Evolutionary conservation across 2,888 invertebrate genomes (phyloP), one percentile per base, ranked within the genome.

Genomic region (Unio pictorum): DNA sequence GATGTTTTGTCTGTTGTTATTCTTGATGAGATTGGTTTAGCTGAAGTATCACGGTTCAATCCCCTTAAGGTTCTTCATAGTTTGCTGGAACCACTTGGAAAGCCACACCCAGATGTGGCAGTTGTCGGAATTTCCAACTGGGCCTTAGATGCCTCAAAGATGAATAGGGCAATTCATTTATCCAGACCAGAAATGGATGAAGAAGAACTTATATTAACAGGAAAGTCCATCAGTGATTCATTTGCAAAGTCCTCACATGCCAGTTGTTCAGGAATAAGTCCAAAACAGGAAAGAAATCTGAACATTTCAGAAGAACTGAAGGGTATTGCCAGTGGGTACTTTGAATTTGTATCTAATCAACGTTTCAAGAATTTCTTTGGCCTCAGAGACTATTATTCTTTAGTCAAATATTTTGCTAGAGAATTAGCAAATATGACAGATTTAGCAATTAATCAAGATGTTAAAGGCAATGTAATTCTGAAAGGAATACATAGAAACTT

Each of bases 61-160:
- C 85, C 85, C 18, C 58, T 85, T 17, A 85, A 85, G 67, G 84
- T 84, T 17, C 66, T 85, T 6, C 85, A 85, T 66, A 76, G 72
- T 62, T 62, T 84, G 1, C 65, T 85, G 4, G 85, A 85, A 73
- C 83, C 80, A 55, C 77, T 74, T 28, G 75, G 71, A n/a, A 59
- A 69, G 59, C 69, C 66, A 23, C 66, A 62, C 15, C 81, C 81
- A 56, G 73, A 81, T 77, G 81, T 84, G 34, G 80, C 83, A 17
- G 84, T 84, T 18, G 81, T 83, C 55, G 83, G 83, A 17, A 82
- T 83, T 55, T 83, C 83, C n/a, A 83, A 83, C 57, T 83, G 83
- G 83, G 78, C 81, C 20, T 67, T 86, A 18, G 85, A 86, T 79
- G 81, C 85, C 17, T 84, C 86, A 11, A 86, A 86, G 73, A 86